These are phyloP conservation scores for Auanema sp. DNA, from an alignment of 2,888 invertebrate genomes.

Conservation along the genomic window DNA sequence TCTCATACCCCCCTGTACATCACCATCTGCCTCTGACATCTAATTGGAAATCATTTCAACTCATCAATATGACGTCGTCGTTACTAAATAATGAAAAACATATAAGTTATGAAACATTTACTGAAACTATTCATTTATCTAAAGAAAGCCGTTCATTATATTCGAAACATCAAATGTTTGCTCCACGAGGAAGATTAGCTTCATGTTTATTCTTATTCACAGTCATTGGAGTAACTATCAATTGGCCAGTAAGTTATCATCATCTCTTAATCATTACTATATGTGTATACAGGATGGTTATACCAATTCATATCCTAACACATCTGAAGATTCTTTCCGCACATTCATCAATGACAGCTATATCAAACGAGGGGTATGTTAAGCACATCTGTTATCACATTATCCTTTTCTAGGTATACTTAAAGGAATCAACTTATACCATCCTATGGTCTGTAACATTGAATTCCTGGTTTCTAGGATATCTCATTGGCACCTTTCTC, in stretches of 20 bases:
- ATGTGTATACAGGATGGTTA: slow-evolving; percentile 50
- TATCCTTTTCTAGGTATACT: too few species aligned
- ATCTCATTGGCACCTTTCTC: slow-evolving; percentile 28
- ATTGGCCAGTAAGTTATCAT: slow-evolving; percentile 2
- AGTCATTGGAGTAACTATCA: neutral
- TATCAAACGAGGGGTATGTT: slow-evolving; percentile 11
- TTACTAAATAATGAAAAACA: too few species aligned
- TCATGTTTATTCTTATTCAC: neutral
- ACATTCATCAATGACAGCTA: slow-evolving; percentile 29
- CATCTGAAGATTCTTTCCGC: slow-evolving; percentile 43
- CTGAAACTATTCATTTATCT: too few species aligned
- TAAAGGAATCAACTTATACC: too few species aligned
- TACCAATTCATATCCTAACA: slow-evolving; percentile 54
- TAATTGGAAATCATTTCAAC: too few species aligned
- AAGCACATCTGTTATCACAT: too few species aligned
- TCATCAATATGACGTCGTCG: too few species aligned
- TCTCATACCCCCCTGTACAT: too few species aligned
- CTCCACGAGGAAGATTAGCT: neutral
- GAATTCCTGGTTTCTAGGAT: slow-evolving; percentile 37
- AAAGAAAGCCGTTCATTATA: too few species aligned
- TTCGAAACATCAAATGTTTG: neutral
- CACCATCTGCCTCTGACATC: too few species aligned
- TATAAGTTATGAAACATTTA: too few species aligned
- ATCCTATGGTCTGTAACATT: slow-evolving; percentile 32
- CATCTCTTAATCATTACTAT: neutral